Evolutionary conservation across 2,888 invertebrate genomes (phyloP).

Genomic region (Brachycybe producta): DNA sequence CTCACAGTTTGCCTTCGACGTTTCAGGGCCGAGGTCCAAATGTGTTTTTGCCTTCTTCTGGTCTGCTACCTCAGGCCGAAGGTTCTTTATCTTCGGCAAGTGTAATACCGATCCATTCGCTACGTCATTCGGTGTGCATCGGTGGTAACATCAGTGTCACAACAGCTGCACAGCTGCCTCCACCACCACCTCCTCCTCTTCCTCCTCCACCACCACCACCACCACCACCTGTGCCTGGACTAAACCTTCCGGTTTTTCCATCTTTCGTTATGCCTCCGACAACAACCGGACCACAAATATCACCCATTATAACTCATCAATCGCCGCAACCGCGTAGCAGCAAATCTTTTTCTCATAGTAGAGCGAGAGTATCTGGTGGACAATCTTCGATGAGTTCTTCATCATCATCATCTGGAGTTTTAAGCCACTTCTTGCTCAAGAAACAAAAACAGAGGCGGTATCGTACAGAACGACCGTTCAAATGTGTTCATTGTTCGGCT

Average conservation of each 20-base stretch:
- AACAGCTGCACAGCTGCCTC: no score
- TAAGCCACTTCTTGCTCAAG: conserved; percentile 64
- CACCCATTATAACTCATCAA: no score
- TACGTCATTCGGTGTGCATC: conserved; percentile 5
- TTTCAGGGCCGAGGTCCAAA: conserved; percentile 21
- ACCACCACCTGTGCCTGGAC: no score
- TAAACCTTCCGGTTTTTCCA: not conserved
- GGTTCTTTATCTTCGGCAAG: conserved; percentile 19
- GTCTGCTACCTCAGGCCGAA: conserved; percentile 19
- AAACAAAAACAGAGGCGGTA: conserved; percentile 83
- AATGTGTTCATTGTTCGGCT: conserved; percentile 80
- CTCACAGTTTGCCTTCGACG: conserved; percentile 13
- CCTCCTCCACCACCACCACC: no score
- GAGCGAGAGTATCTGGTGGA: not conserved
- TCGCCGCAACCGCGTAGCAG: no score
- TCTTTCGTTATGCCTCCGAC: not conserved
- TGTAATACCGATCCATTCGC: conserved; percentile 17
- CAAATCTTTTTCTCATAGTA: not conserved
- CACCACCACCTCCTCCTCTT: no score
- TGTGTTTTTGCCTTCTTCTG: conserved; percentile 16
- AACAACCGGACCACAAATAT: not conserved
- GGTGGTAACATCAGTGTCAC: not conserved
- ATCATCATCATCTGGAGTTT: conserved; percentile 29
- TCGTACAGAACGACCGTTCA: conserved; percentile 77
- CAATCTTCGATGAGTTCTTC: not conserved